Conservation (phyloP, 2,797 vertebrate genomes). For the Prunella strophiata region DNA sequence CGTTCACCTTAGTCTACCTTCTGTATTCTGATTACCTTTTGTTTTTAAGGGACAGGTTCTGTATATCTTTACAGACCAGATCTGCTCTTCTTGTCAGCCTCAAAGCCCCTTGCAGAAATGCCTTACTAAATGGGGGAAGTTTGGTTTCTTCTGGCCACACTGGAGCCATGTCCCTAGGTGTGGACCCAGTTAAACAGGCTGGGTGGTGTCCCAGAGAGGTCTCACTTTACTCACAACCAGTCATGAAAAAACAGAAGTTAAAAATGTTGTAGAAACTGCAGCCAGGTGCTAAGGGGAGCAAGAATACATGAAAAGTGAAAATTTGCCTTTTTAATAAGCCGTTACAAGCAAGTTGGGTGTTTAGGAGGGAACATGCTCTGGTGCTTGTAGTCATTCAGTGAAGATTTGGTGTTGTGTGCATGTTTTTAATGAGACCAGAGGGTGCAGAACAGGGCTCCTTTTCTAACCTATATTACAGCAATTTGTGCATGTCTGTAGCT, state of each 20-base stretch:
- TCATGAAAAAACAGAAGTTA: constrained; percentile 26
- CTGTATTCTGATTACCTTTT: neutral
- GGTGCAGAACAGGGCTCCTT: constrained; percentile 38
- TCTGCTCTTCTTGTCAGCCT: neutral
- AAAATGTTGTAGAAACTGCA: constrained; percentile 65
- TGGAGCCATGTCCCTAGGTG: neutral
- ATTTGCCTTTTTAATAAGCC: constrained; percentile 76
- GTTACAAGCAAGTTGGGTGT: constrained; percentile 56
- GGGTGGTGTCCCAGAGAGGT: constrained; percentile 27
- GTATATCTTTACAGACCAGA: neutral
- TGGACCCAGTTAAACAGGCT: neutral
- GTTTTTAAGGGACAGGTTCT: neutral
- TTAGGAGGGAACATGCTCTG: constrained; percentile 46
- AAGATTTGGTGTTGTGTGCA: neutral
- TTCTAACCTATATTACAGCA: constrained; percentile 59
- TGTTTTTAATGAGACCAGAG: constrained; percentile 48
- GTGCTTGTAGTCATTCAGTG: constrained; percentile 75
- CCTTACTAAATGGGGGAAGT: neutral
- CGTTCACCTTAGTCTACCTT: neutral
- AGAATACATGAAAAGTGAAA: constrained; percentile 79
- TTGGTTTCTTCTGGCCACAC: neutral
- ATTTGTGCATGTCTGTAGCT: constrained; percentile 65
- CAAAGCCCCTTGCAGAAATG: neutral
- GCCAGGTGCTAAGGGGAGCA: constrained; percentile 65
- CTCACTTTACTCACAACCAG: neutral